Conservation (phyloP, 2,113 vertebrate genomes). For the Junco hyemalis region DNA sequence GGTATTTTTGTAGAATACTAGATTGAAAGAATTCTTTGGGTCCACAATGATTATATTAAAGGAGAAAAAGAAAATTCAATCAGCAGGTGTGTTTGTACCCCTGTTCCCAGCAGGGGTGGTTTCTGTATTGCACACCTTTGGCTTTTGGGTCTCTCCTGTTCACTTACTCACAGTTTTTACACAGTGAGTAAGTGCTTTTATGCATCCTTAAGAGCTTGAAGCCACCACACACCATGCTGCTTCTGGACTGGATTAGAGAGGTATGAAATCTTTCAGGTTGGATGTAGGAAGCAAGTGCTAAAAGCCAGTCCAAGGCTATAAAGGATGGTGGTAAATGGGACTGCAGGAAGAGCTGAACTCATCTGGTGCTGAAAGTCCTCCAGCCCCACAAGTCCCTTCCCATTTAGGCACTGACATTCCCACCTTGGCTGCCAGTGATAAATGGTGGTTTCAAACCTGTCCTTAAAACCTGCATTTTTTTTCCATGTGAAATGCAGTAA, state of each 20-base stretch:
- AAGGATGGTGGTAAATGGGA: not conserved
- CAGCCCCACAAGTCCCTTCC: not conserved
- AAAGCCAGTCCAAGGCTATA: not conserved
- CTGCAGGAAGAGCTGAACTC: not conserved
- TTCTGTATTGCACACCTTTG: not conserved
- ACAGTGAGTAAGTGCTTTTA: not conserved
- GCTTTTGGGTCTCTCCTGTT: not conserved
- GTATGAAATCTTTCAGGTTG: not conserved
- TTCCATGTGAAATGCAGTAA: not conserved
- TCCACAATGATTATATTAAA: not conserved
- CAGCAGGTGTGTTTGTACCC: not conserved
- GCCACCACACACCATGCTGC: not conserved
- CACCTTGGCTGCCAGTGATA: not conserved
- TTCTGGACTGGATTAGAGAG: not conserved
- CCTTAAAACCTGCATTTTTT: not conserved
- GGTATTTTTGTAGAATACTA: not conserved
- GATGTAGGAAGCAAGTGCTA: not conserved
- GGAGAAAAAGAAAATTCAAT: not conserved
- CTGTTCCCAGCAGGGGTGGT: not conserved
- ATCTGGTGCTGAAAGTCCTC: not conserved
- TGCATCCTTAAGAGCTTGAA: not conserved
- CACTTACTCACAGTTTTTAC: not conserved
- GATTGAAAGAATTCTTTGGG: not conserved
- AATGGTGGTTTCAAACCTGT: not conserved
- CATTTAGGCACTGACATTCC: accelerated